phyloP scores from a whole-genome alignment of 2,888 invertebrate species.

The Epirrita christyi region DNA sequence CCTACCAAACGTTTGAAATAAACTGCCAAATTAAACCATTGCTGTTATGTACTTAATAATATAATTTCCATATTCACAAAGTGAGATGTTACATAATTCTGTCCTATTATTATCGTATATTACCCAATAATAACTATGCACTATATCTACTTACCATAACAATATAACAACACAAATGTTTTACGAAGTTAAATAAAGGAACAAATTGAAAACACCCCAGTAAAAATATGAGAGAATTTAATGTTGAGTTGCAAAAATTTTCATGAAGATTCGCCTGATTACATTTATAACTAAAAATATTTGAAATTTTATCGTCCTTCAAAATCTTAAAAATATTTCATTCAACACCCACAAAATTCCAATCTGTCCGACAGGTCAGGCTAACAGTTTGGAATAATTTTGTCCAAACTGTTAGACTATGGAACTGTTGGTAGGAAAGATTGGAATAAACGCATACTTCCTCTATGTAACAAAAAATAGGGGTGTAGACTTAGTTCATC shows the following conservation, averaged over 20 bases:
- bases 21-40: slow-evolving; percentile 22
- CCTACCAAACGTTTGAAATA: too few relatives aligned
- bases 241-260: slow-evolving; percentile 4
- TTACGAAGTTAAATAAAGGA: slow-evolving; percentile 15
- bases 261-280: neutral
- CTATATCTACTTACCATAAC: slow-evolving; percentile 28
- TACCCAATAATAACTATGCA: slow-evolving; percentile 38
- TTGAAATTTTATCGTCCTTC: neutral
- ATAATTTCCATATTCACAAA: slow-evolving; percentile 54
- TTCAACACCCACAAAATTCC: neutral
- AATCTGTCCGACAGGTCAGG: too few relatives aligned
- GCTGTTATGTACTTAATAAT: slow-evolving; percentile 38
- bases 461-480: too few relatives aligned
- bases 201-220: slow-evolving; percentile 14
- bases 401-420: too few relatives aligned
- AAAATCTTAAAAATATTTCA: neutral
- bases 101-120: slow-evolving; percentile 44
- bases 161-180: slow-evolving; percentile 17
- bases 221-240: slow-evolving; percentile 9
- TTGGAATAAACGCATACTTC: too few relatives aligned
- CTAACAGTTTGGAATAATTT: too few relatives aligned
- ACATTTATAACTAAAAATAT: neutral
- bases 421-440: too few relatives aligned
- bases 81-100: slow-evolving; percentile 55
- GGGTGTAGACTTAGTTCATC: too few relatives aligned